phyloP scores from a whole-genome alignment of 1,140 invertebrate species.

The Dinothrombium tinctorium region DNA sequence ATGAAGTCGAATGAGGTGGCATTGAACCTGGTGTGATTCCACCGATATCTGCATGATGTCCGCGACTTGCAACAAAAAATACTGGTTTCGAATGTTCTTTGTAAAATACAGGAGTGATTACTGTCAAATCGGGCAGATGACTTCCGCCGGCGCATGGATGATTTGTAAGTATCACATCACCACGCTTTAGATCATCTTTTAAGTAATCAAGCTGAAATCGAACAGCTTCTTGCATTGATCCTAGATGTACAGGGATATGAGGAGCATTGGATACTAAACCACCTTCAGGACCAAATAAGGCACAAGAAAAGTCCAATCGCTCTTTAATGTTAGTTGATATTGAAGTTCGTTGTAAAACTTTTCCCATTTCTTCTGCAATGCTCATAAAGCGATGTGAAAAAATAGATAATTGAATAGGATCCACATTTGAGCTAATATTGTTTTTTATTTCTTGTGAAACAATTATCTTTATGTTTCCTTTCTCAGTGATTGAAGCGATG shows the following conservation, averaged over 20 bases:
- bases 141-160: constrained; percentile 91
- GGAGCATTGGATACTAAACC: constrained; percentile 94
- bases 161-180: constrained; percentile 85
- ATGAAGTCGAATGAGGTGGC: constrained; percentile 31
- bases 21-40: constrained; percentile 94
- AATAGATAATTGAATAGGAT: constrained; percentile 87
- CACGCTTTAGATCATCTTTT: constrained; percentile 43
- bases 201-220: constrained; percentile 48
- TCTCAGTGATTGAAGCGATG: constrained; percentile 28
- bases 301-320: constrained; percentile 92
- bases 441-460: constrained; percentile 16
- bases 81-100: constrained; percentile 34
- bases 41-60: constrained; percentile 97
- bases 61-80: constrained; percentile 95
- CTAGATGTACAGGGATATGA: constrained; percentile 93
- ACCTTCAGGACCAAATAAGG: constrained; percentile 87
- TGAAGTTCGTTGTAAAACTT: constrained; percentile 74
- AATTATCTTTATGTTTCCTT: constrained; percentile 51
- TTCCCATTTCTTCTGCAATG: constrained; percentile 98
- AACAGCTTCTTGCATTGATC: constrained; percentile 78
- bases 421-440: constrained; percentile 29
- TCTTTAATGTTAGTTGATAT: constrained; percentile 99
- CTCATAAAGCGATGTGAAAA: constrained; percentile 99
- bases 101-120: constrained; percentile 75
- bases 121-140: constrained; percentile 91